Conservation (phyloP, 2,797 vertebrate species). For the Erpetoichthys calabaricus region DNA sequence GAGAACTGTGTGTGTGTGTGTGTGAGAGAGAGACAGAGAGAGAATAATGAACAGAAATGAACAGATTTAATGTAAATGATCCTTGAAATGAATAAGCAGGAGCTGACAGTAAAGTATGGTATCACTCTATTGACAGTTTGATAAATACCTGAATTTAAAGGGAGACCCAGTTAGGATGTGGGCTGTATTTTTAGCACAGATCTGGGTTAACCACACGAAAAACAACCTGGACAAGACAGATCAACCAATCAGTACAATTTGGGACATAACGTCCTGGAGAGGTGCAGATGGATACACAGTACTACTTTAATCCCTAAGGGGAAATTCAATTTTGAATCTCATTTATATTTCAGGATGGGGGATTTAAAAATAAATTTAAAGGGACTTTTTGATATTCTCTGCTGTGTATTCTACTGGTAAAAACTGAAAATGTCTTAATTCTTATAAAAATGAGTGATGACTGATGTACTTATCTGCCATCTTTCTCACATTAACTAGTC, state of each 20-base stretch:
- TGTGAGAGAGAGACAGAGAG: too few species aligned
- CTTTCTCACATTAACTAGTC: too few species aligned
- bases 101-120: conserved; percentile 20
- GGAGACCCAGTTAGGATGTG: conserved; percentile 3
- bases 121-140: conserved; percentile 19
- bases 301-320: too few species aligned
- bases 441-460: too few species aligned
- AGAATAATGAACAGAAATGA: conserved; percentile 22
- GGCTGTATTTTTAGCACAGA: conserved; percentile 47
- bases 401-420: too few species aligned
- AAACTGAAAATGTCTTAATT: too few species aligned
- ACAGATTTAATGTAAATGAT: conserved; percentile 23
- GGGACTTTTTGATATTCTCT: too few species aligned
- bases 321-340: too few species aligned
- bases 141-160: conserved; percentile 20
- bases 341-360: too few species aligned
- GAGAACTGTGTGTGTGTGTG: conserved; percentile 19
- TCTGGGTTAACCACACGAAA: conserved; percentile 24
- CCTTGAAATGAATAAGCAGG: conserved; percentile 24
- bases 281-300: conserved; percentile 12
- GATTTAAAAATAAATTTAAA: too few species aligned
- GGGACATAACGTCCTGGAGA: conserved; percentile 37
- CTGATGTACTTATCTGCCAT: too few species aligned
- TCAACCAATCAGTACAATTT: conserved; percentile 26
- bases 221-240: conserved; percentile 27